Conservation (phyloP, 2,888 invertebrate genomes). For the Drymonia ruficornis region DNA sequence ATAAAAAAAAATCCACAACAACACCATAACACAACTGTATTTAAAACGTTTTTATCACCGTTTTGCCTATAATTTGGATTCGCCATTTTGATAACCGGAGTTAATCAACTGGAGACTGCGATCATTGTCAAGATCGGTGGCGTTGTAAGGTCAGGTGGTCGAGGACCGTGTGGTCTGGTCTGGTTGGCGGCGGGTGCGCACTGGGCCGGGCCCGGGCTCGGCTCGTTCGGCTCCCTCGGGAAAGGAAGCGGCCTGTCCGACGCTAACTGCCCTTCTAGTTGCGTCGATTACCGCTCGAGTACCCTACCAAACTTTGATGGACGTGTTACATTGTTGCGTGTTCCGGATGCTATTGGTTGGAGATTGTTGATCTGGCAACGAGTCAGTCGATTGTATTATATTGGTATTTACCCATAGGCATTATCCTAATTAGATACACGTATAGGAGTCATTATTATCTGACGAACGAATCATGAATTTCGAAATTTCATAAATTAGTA, state of each 20-base stretch:
- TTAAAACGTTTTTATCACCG: slow-evolving; percentile 60
- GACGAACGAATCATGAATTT: too few species aligned
- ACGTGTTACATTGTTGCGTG: slow-evolving; percentile 67
- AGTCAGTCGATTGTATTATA: neutral
- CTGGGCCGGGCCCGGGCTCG: slow-evolving; percentile 44
- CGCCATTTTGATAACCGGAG: slow-evolving; percentile 54
- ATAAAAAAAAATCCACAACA: slow-evolving; percentile 69
- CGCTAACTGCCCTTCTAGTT: slow-evolving; percentile 81
- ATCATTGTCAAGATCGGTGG: slow-evolving; percentile 50
- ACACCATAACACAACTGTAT: slow-evolving; percentile 75
- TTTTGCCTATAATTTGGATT: slow-evolving; percentile 51
- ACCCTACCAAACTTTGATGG: slow-evolving; percentile 80
- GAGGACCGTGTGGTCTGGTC: slow-evolving; percentile 39
- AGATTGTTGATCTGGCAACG: slow-evolving; percentile 35
- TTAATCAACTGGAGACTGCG: neutral
- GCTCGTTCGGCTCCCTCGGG: slow-evolving; percentile 62
- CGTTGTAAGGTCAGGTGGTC: slow-evolving; percentile 37
- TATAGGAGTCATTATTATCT: too few species aligned
- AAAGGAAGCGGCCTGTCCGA: slow-evolving; percentile 77
- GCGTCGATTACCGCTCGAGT: slow-evolving; percentile 74
- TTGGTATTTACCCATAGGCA: too few species aligned
- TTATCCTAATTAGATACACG: too few species aligned
- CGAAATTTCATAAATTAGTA: too few species aligned
- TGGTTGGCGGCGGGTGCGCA: slow-evolving; percentile 36
- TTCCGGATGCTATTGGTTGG: slow-evolving; percentile 59